Evolutionary conservation across 2,797 vertebrate species (phyloP).

Genomic region (Macropus fuliginosus): DNA sequence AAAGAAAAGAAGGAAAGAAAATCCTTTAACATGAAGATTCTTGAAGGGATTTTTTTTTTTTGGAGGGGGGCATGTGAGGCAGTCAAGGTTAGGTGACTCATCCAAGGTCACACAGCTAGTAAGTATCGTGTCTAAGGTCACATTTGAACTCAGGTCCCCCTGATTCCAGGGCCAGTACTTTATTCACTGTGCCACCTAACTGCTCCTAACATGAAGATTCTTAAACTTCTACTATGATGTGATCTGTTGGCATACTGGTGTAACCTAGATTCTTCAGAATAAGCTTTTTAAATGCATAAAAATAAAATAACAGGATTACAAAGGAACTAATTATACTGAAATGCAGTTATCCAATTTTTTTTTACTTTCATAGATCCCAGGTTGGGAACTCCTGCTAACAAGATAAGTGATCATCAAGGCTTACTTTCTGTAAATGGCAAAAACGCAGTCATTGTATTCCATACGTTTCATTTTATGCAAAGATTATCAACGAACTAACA

Average conservation of each 20-base stretch:
- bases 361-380: not conserved
- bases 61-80: too few relatives aligned
- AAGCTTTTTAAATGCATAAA: not conserved
- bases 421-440: conserved; percentile 17
- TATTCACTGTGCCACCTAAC: too few relatives aligned
- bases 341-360: conserved; percentile 5
- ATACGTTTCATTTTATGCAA: conserved; percentile 3
- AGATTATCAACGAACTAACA: not conserved
- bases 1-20: not conserved
- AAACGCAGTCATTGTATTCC: not conserved
- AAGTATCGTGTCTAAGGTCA: too few relatives aligned
- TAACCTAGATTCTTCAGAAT: not conserved
- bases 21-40: not conserved
- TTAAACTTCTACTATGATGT: not conserved
- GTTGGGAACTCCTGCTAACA: not conserved
- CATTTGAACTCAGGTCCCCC: too few relatives aligned
- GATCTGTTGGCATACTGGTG: not conserved
- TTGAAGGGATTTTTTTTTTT: not conserved
- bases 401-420: conserved; percentile 17
- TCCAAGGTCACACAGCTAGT: too few relatives aligned
- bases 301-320: conserved; percentile 9
- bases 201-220: not conserved
- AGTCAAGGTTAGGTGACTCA: too few relatives aligned
- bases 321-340: conserved; percentile 18
- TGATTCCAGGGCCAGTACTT: too few relatives aligned